These are phyloP conservation scores for Baronia brevicornis DNA, from an alignment of 2,888 invertebrate genomes.

Conservation along the genomic window DNA sequence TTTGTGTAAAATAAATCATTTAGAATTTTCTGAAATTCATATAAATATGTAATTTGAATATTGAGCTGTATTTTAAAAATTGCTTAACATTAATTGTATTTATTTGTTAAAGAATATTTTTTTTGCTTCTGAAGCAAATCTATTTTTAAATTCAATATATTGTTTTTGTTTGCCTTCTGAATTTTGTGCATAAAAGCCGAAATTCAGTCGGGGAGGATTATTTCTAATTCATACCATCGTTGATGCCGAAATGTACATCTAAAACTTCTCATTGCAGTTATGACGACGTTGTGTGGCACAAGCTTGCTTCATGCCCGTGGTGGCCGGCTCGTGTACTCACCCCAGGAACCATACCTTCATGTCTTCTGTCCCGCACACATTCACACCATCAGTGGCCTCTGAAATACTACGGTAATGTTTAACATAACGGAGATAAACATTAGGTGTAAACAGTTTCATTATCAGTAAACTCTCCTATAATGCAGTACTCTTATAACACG, in stretches of 20 bases:
- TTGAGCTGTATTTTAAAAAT: too few species aligned
- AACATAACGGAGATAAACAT: not conserved
- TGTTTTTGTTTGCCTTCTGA: not conserved
- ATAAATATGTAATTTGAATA: too few species aligned
- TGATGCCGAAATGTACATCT: not conserved
- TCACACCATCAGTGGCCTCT: slow-evolving; percentile 54
- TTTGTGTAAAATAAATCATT: too few species aligned
- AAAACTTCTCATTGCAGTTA: slow-evolving; percentile 31
- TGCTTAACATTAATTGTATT: too few species aligned
- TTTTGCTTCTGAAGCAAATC: too few species aligned
- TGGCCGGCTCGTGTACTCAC: slow-evolving; percentile 62
- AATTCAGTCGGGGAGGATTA: not conserved
- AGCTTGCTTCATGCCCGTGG: slow-evolving; percentile 55
- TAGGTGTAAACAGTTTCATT: too few species aligned
- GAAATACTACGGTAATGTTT: slow-evolving; percentile 43
- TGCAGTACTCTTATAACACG: too few species aligned
- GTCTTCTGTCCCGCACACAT: slow-evolving; percentile 42
- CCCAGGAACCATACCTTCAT: slow-evolving; percentile 50
- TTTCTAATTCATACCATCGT: not conserved
- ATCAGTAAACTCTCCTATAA: too few species aligned
- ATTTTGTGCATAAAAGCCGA: too few species aligned
- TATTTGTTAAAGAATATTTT: too few species aligned
- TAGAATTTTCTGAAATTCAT: too few species aligned
- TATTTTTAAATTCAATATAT: not conserved
- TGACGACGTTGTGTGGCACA: slow-evolving; percentile 66